Base-by-base conservation (phyloP, 2,113 vertebrate species). In the Cyphomyrus discorhynchus region DNA sequence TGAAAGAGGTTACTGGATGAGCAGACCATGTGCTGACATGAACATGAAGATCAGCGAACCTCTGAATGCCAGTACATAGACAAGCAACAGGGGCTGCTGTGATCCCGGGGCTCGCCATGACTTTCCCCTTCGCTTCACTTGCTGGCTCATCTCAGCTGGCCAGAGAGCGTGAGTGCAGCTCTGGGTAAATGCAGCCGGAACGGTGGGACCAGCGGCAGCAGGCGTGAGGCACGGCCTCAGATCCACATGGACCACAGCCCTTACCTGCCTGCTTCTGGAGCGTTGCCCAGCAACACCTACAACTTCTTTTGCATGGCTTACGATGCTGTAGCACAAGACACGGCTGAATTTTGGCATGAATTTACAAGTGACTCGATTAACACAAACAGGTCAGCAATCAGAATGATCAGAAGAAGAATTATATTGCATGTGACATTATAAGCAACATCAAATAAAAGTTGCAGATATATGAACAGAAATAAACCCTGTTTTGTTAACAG, bases 401-500 rank as follows among this genome's bases (percentile, higher is more conserved):
- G 21, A 11, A 89, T 83, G 46, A 35, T 83, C 52, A 19, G 4
- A 83, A 89, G 42, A 45, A 45, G 50, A 39, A 47, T 82, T 84
- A 47, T 47, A 84, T 42, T 31, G 31, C 46, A 82, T 74, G 56
- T 58, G 8, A 58, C 31, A n/a, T 84, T 46, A 47, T 45, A 47
- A 84, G 47, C 8, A 47, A 21, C n/a, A 46, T 47, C 2, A 84
- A 9, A 80, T 31, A 21, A 39, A 82, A 39, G 13, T 19, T 46
- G 5, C 80, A 47, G 45, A 24, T 8, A 84, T n/a, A 47, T 4
- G 19, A 24, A 80, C 90, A 93, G 92, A 91, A 90, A 92, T 92
- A 91, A 90, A 91, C 88, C 85, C 56, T 86, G 74, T 89, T 89
- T 92, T 91, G 89, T 86, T 92, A 92, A 91, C 93, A 94, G 94